Conservation (phyloP, 2,888 invertebrate genomes). For the Keiferia lycopersicella region DNA sequence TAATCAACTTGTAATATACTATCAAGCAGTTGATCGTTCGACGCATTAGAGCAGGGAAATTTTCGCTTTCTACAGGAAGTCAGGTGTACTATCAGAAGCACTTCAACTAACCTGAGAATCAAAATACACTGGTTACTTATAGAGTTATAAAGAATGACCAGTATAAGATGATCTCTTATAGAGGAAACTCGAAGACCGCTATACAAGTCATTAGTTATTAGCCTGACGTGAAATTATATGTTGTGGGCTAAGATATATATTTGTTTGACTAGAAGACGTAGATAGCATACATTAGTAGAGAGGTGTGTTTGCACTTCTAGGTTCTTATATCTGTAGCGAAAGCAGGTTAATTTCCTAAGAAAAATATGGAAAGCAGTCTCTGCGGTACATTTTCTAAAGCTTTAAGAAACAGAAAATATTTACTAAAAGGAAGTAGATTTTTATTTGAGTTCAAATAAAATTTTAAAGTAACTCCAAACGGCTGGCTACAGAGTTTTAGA, state of each 20-base stretch:
- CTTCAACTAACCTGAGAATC: no score
- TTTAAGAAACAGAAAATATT: no score
- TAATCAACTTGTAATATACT: constrained; percentile 17
- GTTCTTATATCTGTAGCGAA: background rate
- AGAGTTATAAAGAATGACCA: no score
- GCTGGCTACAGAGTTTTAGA: no score
- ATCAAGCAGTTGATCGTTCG: constrained; percentile 37
- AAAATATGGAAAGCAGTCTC: no score
- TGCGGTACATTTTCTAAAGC: no score
- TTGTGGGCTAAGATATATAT: constrained; percentile 2
- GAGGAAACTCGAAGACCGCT: constrained; percentile 16
- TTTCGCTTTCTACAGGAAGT: constrained; percentile 52
- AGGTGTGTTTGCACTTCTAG: background rate
- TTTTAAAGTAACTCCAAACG: no score
- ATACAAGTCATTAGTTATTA: constrained; percentile 29
- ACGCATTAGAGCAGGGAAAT: constrained; percentile 35
- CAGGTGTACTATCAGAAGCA: constrained; percentile 25
- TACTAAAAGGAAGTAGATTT: no score
- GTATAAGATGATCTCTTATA: no score
- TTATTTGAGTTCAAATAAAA: no score
- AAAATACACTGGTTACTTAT: no score
- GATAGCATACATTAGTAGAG: background rate
- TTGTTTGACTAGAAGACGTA: constrained; percentile 2
- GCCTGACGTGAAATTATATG: constrained; percentile 25
- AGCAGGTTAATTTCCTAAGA: background rate